Evolutionary conservation across 2,797 vertebrate species (phyloP).

Genomic region (Pelodytes ibericus): DNA sequence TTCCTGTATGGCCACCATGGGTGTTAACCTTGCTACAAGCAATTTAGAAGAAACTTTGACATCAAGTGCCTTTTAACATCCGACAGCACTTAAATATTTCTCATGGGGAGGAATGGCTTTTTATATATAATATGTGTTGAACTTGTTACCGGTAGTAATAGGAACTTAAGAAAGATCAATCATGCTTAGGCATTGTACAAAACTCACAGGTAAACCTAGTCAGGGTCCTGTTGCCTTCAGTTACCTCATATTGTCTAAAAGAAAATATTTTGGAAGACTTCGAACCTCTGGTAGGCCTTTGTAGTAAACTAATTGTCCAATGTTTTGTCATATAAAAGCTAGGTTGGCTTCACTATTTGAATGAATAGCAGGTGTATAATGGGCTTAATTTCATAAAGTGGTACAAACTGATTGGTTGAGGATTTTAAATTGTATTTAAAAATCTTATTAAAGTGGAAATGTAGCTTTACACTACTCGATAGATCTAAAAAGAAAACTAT

Average conservation of each 20-base stretch:
- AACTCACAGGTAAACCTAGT: not conserved
- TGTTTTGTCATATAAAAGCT: no score
- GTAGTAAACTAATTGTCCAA: no score
- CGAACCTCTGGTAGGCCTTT: not conserved
- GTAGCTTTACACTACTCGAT: no score
- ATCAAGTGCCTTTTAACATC: slow-evolving; percentile 53
- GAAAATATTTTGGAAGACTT: not conserved
- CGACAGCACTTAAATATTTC: slow-evolving; percentile 33
- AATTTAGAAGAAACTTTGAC: slow-evolving; percentile 24
- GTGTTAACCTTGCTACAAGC: slow-evolving; percentile 9
- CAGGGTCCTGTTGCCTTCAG: not conserved
- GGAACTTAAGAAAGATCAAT: not conserved
- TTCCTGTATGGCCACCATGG: not conserved
- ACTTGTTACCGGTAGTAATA: not conserved
- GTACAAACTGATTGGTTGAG: no score
- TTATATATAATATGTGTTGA: not conserved
- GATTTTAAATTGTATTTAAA: no score
- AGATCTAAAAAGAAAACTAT: no score
- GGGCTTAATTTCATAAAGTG: no score
- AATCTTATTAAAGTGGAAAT: no score
- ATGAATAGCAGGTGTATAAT: no score
- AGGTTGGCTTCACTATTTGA: no score
- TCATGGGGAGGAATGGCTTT: not conserved
- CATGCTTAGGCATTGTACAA: not conserved
- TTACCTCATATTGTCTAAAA: slow-evolving; percentile 13